Evolutionary conservation across 2,113 vertebrate species (phyloP).

Genomic region (Cyanoramphus novaezelandiae): DNA sequence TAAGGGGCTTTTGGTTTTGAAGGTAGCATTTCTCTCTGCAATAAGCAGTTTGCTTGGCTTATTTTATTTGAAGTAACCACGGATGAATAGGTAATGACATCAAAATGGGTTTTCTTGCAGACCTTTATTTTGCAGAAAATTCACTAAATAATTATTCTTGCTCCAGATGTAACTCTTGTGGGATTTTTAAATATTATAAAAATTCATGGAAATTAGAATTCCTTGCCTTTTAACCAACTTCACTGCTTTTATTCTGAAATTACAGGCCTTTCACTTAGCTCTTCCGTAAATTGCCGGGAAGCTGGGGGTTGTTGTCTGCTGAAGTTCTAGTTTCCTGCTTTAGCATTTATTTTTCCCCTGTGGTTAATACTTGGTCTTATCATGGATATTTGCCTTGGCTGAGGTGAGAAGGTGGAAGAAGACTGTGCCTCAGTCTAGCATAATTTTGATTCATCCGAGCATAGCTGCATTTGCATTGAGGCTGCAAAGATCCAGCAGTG

Average conservation of each 20-base stretch:
- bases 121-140: not conserved
- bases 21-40: not conserved
- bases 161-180: not conserved
- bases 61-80: not conserved
- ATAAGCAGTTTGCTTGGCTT: not conserved
- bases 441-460: not conserved
- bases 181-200: not conserved
- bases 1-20: not conserved
- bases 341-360: not conserved
- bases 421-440: not conserved
- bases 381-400: slow-evolving; percentile 5
- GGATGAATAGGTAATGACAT: not conserved
- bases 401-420: not conserved
- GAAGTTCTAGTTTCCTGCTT: not conserved
- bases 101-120: not conserved
- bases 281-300: slow-evolving; percentile 7
- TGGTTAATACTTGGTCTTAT: slow-evolving; percentile 2
- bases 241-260: slow-evolving; percentile 25
- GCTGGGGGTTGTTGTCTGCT: not conserved
- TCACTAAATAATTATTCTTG: not conserved
- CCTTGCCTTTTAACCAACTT: not conserved
- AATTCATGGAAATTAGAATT: not conserved
- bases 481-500: not conserved
- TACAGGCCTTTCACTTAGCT: not conserved
- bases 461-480: not conserved